A percentile compares a stretch with the other conserved stretches of the same genome.
phyloP scores from a whole-genome alignment of 2,888 invertebrate genomes.

The Resseliella maxima region DNA sequence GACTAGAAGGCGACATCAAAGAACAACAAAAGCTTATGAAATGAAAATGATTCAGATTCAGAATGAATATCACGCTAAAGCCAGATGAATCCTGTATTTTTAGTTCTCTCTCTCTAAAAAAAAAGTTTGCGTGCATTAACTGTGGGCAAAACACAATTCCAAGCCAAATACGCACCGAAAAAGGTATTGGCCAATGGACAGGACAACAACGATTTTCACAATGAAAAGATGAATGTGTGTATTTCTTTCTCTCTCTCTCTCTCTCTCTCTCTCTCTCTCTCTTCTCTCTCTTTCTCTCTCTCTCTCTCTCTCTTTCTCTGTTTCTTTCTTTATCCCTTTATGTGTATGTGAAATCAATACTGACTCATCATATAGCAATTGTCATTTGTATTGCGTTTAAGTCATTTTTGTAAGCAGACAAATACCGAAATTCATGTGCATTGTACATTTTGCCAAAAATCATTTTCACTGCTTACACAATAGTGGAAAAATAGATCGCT shows the following conservation, averaged over 20 bases:
- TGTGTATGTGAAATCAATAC: neutral
- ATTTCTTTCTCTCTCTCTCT: too few species aligned
- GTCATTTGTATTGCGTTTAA: neutral
- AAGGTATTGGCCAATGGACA: neutral
- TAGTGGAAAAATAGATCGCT: neutral
- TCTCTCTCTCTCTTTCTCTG: too few species aligned
- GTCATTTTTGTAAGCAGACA: neutral
- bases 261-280: too few species aligned
- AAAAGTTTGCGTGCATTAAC: constrained; percentile 30
- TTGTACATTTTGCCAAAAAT: neutral
- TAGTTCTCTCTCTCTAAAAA: too few species aligned
- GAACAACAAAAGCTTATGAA: constrained; percentile 25
- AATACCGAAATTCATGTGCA: neutral
- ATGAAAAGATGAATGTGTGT: neutral
- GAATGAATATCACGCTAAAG: neutral
- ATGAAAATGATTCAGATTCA: neutral
- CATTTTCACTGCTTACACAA: neutral
- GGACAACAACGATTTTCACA: neutral
- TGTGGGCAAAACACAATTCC: neutral
- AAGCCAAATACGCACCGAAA: neutral
- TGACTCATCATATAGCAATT: neutral
- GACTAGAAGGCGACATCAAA: constrained; percentile 55
- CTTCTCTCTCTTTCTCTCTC: too few species aligned
- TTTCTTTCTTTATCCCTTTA: too few species aligned
- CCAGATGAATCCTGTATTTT: neutral